These are phyloP conservation scores for Mormyrops boulengeri DNA, from an alignment of 2,797 vertebrate genomes.

Conservation along the genomic window DNA sequence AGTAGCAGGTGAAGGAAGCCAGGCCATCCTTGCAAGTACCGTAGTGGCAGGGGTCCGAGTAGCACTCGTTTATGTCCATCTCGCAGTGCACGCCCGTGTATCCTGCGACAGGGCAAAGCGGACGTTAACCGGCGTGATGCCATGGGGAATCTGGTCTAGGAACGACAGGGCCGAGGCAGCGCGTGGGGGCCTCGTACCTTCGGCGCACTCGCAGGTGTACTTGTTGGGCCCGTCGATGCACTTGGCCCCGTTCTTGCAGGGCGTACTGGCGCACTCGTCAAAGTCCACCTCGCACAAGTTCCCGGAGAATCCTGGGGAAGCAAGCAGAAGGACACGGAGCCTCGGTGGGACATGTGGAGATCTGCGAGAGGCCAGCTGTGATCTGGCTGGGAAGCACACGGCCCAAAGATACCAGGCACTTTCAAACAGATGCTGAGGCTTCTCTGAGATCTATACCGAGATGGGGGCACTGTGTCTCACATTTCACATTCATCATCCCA, in stretches of 20 bases:
- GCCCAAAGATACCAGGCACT: neutral
- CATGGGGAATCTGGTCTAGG: neutral
- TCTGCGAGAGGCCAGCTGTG: slow-evolving; percentile 55
- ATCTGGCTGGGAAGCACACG: slow-evolving; percentile 8
- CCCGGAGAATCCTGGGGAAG: slow-evolving; percentile 79
- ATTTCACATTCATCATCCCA: slow-evolving; percentile 56
- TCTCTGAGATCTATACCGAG: neutral
- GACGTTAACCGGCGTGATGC: neutral
- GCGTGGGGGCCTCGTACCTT: slow-evolving; percentile 62
- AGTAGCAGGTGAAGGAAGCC: slow-evolving; percentile 82
- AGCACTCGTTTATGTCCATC: slow-evolving; percentile 79
- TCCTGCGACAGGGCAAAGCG: slow-evolving; percentile 53
- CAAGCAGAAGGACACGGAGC: slow-evolving; percentile 32
- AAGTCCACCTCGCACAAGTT: slow-evolving; percentile 82
- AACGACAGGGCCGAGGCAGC: neutral
- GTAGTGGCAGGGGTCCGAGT: slow-evolving; percentile 84
- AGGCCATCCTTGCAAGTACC: slow-evolving; percentile 82
- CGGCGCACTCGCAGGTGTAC: slow-evolving; percentile 87
- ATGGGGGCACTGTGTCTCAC: neutral
- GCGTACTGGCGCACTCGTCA: slow-evolving; percentile 93
- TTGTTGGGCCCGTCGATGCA: slow-evolving; percentile 87
- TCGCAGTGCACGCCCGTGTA: slow-evolving; percentile 82
- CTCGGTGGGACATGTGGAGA: neutral
- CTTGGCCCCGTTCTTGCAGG: slow-evolving; percentile 88
- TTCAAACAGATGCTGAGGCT: neutral